Evolutionary conservation across 92 coral and sea anemone species (phyloP).

Genomic region (Plumapathes pennacea): DNA sequence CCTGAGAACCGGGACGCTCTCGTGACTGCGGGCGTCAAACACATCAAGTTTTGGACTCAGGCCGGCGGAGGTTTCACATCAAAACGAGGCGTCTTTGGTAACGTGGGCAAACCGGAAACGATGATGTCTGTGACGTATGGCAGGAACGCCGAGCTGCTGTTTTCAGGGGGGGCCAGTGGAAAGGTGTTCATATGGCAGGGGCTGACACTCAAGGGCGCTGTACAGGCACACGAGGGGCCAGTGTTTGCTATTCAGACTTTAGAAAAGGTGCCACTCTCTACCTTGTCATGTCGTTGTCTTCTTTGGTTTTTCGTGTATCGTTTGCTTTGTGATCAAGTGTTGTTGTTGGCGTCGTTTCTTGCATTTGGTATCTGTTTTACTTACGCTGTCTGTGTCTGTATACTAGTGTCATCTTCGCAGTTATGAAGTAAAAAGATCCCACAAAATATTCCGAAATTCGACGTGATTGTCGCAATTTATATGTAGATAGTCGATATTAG

Average conservation of each 20-base stretch:
- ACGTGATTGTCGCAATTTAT: too few relatives aligned
- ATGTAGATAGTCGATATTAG: too few relatives aligned
- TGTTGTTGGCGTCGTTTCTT: too few relatives aligned
- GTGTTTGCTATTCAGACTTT: conserved; percentile 96
- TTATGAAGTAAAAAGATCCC: too few relatives aligned
- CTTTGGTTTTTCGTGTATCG: neutral
- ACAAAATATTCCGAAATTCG: too few relatives aligned
- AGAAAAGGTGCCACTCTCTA: conserved; percentile 67
- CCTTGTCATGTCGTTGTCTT: neutral
- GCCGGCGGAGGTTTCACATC: conserved; percentile 99
- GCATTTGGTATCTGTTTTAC: too few relatives aligned
- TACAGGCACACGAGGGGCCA: conserved; percentile 96
- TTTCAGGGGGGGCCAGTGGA: conserved; percentile 95
- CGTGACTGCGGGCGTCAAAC: conserved; percentile 95
- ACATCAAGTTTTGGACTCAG: conserved; percentile 99
- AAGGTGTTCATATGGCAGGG: conserved; percentile 94
- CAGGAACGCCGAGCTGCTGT: conserved; percentile 74
- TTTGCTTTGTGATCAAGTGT: neutral
- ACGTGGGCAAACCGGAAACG: conserved; percentile 86
- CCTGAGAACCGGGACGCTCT: conserved; percentile 84
- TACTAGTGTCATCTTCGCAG: too few relatives aligned
- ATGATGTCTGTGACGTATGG: conserved; percentile 98
- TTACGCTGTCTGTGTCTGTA: too few relatives aligned
- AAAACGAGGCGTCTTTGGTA: conserved; percentile 95
- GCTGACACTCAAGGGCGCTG: conserved; percentile 60